phyloP scores from a whole-genome alignment of 1,140 invertebrate genomes.

The Drosophila carrolli region DNA sequence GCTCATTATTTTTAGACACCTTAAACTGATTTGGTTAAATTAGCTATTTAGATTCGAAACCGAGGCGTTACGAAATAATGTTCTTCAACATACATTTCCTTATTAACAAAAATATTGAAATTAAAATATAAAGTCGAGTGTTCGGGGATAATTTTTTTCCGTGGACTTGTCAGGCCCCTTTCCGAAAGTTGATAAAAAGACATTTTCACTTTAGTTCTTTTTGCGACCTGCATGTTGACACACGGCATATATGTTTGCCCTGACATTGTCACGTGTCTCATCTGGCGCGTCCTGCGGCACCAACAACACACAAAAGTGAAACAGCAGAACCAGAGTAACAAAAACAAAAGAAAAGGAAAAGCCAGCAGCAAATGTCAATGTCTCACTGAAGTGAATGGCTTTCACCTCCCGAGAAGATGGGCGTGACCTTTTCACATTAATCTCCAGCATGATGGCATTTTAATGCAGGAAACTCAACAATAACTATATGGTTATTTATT shows the following conservation, averaged over 20 bases:
- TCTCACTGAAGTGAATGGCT: constrained; percentile 42
- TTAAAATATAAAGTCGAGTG: no score
- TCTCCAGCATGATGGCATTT: constrained; percentile 73
- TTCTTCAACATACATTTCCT: no score
- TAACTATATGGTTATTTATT: constrained; percentile 78
- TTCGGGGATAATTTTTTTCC: neutral
- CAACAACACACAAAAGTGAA: constrained; percentile 26
- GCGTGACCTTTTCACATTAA: constrained; percentile 80
- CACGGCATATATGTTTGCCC: constrained; percentile 52
- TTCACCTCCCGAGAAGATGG: constrained; percentile 43
- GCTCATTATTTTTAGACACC: no score
- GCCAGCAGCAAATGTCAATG: constrained; percentile 63
- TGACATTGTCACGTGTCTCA: constrained; percentile 67
- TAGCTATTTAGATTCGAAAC: no score
- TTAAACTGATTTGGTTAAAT: no score
- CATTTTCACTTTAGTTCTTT: constrained; percentile 62
- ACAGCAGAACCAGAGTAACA: constrained; percentile 25
- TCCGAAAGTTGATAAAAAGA: constrained; percentile 50
- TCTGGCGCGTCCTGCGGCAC: constrained; percentile 36
- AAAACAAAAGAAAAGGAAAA: constrained; percentile 28
- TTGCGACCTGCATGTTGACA: constrained; percentile 52
- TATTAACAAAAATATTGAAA: no score
- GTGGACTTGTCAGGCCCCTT: constrained; percentile 15
- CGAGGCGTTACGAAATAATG: no score
- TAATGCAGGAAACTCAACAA: constrained; percentile 68